Base-by-base conservation (phyloP, 2,113 vertebrate species). In the Anas platyrhynchos region DNA sequence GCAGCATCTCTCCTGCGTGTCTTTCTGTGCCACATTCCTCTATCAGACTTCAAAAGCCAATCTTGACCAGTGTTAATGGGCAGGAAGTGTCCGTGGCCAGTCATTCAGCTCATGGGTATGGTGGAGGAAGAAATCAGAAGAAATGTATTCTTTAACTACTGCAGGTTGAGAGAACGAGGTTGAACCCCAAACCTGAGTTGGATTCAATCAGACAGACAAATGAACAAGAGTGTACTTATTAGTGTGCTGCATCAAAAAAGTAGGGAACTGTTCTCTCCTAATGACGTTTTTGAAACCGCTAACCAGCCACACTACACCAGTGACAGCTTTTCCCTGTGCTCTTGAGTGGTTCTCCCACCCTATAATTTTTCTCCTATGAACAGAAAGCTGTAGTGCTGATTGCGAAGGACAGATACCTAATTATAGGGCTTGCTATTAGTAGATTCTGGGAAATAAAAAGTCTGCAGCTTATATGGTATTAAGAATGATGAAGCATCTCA, bases 401-500 rank as follows among this genome's bases (percentile, higher is more conserved):
- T 92, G 81, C 87, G 90, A 79, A 83, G 32, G 78, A 93, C 75
- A 93, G 86, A 77, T 62, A 32, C 52, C 17, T 94, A 96, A 97
- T 94, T 94, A 75, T 41, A 94, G 63, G 83, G 71, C 74, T 94
- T 61, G 72, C 85, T 94, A 83, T 96, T 93, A 96, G 86, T 17
- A 34, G 88, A 87, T 72, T 14, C 20, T 92, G 48, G 81, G 73
- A 96, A 96, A 82, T 63, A 95, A 96, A 91, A 96, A 74, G 83
- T 76, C 93, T 87, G 83, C 79, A 80, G 75, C 78, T 96, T 54
- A 4, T 54, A 44, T 56, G 88, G 71, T 79, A n/a, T 18, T 87
- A 76, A 83, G 91, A 83, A 96, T 58, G 94, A 96, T n/a, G 72
- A 94, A 86, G 58, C 75, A 93, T 63, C 85, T 88, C 48, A 68